Evolutionary conservation across 2,797 vertebrate genomes (phyloP), one percentile per base, ranked within the genome.

Genomic region (Lycodopsis pacificus): DNA sequence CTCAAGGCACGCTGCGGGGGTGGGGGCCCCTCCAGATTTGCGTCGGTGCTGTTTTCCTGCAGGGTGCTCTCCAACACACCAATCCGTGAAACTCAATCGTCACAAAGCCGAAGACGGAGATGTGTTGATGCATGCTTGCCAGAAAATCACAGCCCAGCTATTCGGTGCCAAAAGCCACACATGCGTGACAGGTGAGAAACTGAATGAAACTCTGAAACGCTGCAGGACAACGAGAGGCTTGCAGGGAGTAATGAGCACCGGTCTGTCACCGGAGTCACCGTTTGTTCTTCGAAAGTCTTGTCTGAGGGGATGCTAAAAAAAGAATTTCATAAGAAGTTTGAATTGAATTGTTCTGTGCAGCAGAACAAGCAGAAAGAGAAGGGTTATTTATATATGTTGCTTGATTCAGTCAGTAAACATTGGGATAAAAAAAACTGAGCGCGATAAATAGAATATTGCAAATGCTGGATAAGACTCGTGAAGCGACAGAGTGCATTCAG

Each of bases 121-220:
- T 85, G 86, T 89, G 89, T 88, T 90, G 88, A 91, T 89, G 86
- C 82, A 69, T 86, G 81, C 57, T 73, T 91, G 87, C 85, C 91
- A 90, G 84, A 81, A 87, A 92, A 89, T 89, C 83, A 86, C 82
- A 90, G 79, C 79, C 76, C 73, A 76, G 80, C 73, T 88, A 86
- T 73, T 90, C 68, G 11, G 77, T 79, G 87, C 85, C 88, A 87
- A 84, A 91, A 91, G 83, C 82, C 80, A 79, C 79, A 68, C 20
- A 70, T 76, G 75, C 82, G 71, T 79, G 38, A 78, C 88, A 90
- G 84, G 89, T 90, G 86, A 89, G 78, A 89, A 87, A 80, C 70
- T 87, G 79, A 86, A 74, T 63, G 64, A 82, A 88, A 86, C 54
- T 77, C 78, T 7, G 13, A 72, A 76, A 73, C 38, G 74, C 73